Percentiles rank a stretch among this genome's conserved stretches.
These are phyloP conservation scores for Microchirus variegatus DNA, from an alignment of 2,797 vertebrate genomes.

Conservation along the genomic window DNA sequence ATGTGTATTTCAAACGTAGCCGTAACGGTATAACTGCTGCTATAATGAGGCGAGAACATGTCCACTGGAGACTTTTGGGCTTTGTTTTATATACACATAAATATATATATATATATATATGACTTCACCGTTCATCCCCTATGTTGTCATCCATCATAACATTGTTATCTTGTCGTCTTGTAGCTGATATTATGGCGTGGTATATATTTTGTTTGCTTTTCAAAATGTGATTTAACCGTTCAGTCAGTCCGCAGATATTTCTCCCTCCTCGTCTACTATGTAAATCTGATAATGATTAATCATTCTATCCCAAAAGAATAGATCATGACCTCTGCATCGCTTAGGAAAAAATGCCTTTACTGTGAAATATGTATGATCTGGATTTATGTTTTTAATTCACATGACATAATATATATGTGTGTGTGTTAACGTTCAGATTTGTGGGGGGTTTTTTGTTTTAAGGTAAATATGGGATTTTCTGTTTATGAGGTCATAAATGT, in stretches of 20 bases:
- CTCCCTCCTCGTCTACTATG: not conserved
- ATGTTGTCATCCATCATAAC: not conserved
- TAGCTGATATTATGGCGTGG: not conserved
- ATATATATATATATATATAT: too few relatives aligned
- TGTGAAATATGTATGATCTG: not conserved
- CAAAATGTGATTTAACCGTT: constrained; percentile 2
- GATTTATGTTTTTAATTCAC: not conserved
- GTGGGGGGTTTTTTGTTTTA: not conserved
- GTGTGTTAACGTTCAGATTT: not conserved
- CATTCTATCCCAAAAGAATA: not conserved
- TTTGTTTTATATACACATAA: too few relatives aligned
- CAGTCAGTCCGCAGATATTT: not conserved
- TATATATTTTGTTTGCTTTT: not conserved
- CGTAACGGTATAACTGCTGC: not conserved
- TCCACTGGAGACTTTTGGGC: not conserved
- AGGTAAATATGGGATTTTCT: not conserved
- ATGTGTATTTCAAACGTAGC: not conserved
- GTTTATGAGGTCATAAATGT: not conserved
- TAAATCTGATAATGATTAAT: constrained; percentile 5
- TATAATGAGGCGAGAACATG: too few relatives aligned
- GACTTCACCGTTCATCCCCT: too few relatives aligned
- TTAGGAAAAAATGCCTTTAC: not conserved
- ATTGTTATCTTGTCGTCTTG: not conserved
- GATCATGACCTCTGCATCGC: not conserved
- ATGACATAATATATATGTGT: too few relatives aligned